These are phyloP conservation scores for Corythucha ciliata DNA, from an alignment of 2,888 invertebrate genomes.

Conservation along the genomic window DNA sequence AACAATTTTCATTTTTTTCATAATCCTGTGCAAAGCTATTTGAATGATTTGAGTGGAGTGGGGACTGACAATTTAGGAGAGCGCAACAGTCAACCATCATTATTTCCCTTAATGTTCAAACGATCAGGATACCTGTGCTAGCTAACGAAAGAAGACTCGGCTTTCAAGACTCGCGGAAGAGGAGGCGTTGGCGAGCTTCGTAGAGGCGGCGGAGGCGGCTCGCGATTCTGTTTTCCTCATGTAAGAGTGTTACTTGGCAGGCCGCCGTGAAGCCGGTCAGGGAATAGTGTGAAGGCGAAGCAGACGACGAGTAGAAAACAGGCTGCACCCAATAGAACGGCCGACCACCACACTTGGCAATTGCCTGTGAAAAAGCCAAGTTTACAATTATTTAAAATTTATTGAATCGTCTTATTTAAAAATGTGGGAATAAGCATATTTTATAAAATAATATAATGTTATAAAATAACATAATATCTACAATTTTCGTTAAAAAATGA, in stretches of 20 bases:
- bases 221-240: background rate
- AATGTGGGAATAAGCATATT: too few species aligned
- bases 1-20: too few species aligned
- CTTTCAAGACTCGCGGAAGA: background rate
- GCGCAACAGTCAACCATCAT: background rate
- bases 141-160: constrained; percentile 1
- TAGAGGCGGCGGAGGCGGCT: background rate
- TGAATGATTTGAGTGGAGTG: background rate
- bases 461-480: too few species aligned
- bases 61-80: background rate
- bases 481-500: too few species aligned
- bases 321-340: constrained; percentile 47
- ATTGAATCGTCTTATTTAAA: too few species aligned
- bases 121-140: background rate
- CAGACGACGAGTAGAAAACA: constrained; percentile 47
- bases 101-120: background rate
- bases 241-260: too few species aligned
- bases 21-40: too few species aligned
- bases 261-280: constrained; percentile 37
- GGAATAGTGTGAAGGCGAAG: constrained; percentile 50
- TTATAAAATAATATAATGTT: too few species aligned
- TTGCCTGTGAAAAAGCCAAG: constrained; percentile 43
- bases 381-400: too few species aligned
- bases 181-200: background rate
- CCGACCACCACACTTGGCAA: constrained; percentile 51